A percentile compares a stretch with the other conserved stretches of the same genome.
phyloP scores from a whole-genome alignment of 1,140 invertebrate species.

The Dendrolimus kikuchii region DNA sequence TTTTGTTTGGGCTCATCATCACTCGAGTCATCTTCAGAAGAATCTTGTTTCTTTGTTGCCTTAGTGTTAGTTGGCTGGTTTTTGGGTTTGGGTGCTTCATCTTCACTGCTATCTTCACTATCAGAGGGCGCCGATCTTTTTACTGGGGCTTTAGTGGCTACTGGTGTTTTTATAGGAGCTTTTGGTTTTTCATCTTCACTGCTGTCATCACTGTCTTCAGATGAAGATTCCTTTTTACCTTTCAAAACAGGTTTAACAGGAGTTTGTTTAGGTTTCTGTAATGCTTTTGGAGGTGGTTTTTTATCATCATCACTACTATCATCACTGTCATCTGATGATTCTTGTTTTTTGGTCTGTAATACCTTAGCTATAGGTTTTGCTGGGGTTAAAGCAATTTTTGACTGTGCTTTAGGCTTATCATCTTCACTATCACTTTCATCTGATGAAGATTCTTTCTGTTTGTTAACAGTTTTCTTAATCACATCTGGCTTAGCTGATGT shows the following conservation, averaged over 20 bases:
- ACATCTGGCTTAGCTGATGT: too few species aligned
- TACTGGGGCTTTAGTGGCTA: conserved; percentile 1
- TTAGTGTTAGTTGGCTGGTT: conserved; percentile 9
- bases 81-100: conserved; percentile 15
- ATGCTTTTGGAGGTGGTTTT: conserved; percentile 16
- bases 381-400: conserved; percentile 5
- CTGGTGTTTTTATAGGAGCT: conserved; percentile 8
- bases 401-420: conserved; percentile 5
- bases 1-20: conserved; percentile 23
- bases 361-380: conserved; percentile 12
- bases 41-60: conserved; percentile 17
- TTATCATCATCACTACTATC: conserved; percentile 17
- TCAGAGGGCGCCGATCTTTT: conserved; percentile 26
- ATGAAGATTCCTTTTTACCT: conserved; percentile 30
- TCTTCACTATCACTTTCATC: conserved; percentile 33
- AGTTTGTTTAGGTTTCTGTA: conserved; percentile 19
- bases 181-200: conserved; percentile 25
- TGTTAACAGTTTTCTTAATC: conserved; percentile 10
- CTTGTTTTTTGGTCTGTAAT: conserved; percentile 18
- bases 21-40: conserved; percentile 25
- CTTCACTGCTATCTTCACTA: conserved; percentile 32
- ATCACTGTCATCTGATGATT: conserved; percentile 11
- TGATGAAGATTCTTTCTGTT: conserved; percentile 23
- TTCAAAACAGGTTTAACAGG: conserved; percentile 17
- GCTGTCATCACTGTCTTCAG: conserved; percentile 40